Conservation (phyloP, 2,113 vertebrate species). For the Melospiza georgiana region DNA sequence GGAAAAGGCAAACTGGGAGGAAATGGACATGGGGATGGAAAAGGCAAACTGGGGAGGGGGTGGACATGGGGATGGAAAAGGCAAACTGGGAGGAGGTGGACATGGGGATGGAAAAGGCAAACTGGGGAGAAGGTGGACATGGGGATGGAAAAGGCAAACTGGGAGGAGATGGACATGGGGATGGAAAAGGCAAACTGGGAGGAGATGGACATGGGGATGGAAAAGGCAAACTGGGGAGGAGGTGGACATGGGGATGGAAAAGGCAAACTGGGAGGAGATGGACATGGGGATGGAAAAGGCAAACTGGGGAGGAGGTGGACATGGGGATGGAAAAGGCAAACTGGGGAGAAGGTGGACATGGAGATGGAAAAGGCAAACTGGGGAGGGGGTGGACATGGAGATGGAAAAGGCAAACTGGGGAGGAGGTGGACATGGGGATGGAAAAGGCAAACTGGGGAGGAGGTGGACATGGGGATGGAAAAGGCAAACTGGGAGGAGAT, state of each 20-base stretch:
- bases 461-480: neutral
- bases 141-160: no score
- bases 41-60: neutral
- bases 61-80: accelerated
- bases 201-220: neutral
- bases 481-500: neutral
- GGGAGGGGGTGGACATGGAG: neutral
- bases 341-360: no score
- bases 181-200: neutral
- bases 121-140: accelerated
- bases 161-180: neutral
- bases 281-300: accelerated
- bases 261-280: neutral
- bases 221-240: no score
- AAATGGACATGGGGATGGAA: neutral
- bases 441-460: no score
- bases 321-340: neutral
- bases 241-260: no score
- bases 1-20: neutral
- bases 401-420: neutral
- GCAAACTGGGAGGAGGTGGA: no score
- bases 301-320: no score
- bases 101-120: neutral
- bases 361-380: neutral
- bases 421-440: accelerated